Evolutionary conservation across 2,113 vertebrate species (phyloP).

Genomic region (Apteryx mantelli): DNA sequence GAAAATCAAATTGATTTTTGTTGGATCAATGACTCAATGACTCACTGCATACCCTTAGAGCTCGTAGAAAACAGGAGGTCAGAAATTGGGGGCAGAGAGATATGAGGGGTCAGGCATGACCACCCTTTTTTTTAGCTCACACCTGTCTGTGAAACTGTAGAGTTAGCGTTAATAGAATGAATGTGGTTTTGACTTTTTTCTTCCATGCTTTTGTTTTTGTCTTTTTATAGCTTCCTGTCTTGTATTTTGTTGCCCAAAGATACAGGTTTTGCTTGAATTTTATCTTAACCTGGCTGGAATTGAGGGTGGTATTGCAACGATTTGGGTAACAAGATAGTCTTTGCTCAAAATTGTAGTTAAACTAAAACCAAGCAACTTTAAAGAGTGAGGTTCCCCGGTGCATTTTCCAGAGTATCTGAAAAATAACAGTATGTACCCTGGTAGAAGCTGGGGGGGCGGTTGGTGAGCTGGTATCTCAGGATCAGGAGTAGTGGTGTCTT

Average conservation of each 20-base stretch:
- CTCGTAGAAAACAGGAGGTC: not conserved
- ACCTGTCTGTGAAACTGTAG: not conserved
- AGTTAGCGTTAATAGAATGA: not conserved
- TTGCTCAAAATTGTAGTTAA: not conserved
- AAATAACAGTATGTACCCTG: not conserved
- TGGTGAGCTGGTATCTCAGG: not conserved
- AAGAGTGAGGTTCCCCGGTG: not conserved
- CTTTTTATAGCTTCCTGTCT: not conserved
- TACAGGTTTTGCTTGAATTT: not conserved
- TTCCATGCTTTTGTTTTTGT: not conserved
- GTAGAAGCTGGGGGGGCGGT: not conserved
- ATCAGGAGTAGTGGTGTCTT: not conserved
- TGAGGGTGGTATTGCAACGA: not conserved
- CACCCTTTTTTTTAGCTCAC: not conserved
- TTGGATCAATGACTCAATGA: conserved; percentile 2
- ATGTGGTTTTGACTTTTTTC: not conserved
- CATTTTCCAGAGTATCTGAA: not conserved
- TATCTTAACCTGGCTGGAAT: not conserved
- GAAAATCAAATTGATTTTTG: conserved; percentile 24
- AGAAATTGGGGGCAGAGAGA: not conserved
- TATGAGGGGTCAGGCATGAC: not conserved
- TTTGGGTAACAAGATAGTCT: not conserved
- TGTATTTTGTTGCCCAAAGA: not conserved
- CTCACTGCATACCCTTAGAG: not conserved
- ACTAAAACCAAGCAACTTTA: not conserved